These are phyloP conservation scores for Brachystomella parvula DNA, from an alignment of 1,140 invertebrate species.

Conservation along the genomic window DNA sequence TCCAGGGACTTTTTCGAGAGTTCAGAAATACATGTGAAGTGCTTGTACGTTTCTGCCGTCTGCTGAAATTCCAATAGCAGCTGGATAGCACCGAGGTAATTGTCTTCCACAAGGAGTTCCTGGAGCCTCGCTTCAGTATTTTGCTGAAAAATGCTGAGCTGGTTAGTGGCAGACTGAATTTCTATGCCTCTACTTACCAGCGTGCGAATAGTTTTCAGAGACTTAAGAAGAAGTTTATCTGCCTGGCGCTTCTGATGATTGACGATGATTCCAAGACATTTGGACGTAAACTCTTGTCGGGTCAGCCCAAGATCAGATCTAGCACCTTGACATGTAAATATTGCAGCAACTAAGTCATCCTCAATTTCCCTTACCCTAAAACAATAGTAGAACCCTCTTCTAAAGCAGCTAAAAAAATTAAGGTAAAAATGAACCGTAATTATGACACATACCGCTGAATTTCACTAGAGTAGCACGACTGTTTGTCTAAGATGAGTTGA, in stretches of 20 bases:
- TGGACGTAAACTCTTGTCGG: constrained; percentile 69
- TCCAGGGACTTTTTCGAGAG: constrained; percentile 80
- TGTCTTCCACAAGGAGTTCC: constrained; percentile 68
- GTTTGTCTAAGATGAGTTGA: constrained; percentile 81
- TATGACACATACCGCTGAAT: constrained; percentile 51
- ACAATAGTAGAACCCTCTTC: constrained; percentile 20
- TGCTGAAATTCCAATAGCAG: constrained; percentile 79
- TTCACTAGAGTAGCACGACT: constrained; percentile 72
- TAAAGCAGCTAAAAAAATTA: constrained; percentile 2
- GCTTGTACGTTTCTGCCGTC: constrained; percentile 67
- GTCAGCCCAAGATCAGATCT: constrained; percentile 63
- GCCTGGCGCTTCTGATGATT: constrained; percentile 79
- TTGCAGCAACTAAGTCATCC: constrained; percentile 59
- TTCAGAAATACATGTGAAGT: constrained; percentile 78
- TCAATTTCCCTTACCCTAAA: constrained; percentile 65
- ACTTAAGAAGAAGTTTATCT: constrained; percentile 64
- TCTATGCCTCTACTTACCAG: constrained; percentile 50
- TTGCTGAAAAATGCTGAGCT: constrained; percentile 50
- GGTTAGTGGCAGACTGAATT: constrained; percentile 13
- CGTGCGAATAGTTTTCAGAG: constrained; percentile 70
- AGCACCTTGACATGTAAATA: constrained; percentile 61
- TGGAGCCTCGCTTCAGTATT: constrained; percentile 75
- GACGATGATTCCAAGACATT: constrained; percentile 74
- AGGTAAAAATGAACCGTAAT: not conserved
- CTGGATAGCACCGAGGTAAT: constrained; percentile 80